Evolutionary conservation across 35 echinoderm and acorn worm species (phyloP).

Genomic region (Ophioderma brevispina): DNA sequence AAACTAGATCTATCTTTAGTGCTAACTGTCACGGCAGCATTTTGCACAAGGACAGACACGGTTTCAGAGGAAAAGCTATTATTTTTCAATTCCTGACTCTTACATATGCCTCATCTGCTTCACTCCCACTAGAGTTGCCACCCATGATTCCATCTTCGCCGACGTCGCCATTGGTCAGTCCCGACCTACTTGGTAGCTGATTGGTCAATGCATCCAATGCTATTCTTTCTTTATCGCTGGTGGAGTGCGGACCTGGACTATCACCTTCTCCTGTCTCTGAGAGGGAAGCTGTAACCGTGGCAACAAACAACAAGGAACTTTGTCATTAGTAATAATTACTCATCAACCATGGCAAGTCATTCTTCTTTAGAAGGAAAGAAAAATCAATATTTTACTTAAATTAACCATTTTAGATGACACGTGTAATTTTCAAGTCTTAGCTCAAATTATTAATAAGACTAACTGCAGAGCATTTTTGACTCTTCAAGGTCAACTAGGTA

Average conservation of each 20-base stretch:
- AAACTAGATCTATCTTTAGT: too few relatives aligned
- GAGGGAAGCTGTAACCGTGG: background rate
- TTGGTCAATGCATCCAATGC: slow-evolving; percentile 81
- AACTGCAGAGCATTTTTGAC: too few relatives aligned
- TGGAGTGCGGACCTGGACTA: slow-evolving; percentile 25
- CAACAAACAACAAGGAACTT: slow-evolving; percentile 9
- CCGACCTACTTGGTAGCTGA: slow-evolving; percentile 57
- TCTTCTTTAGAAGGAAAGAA: background rate
- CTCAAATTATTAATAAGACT: too few relatives aligned
- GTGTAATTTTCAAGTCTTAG: too few relatives aligned
- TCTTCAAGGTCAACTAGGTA: too few relatives aligned
- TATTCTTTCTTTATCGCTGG: slow-evolving; percentile 91
- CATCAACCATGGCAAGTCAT: background rate
- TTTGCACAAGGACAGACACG: too few relatives aligned
- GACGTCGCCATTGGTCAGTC: slow-evolving; percentile 47
- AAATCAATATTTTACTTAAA: background rate
- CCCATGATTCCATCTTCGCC: slow-evolving; percentile 24
- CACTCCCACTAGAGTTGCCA: slow-evolving; percentile 56
- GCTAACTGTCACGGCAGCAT: too few relatives aligned
- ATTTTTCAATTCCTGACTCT: background rate
- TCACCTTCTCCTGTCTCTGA: slow-evolving; percentile 17
- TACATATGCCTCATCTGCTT: slow-evolving; percentile 41
- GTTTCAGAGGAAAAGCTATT: background rate
- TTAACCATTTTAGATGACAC: background rate
- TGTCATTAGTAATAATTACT: slow-evolving; percentile 16